Base-by-base conservation (phyloP, 2,888 invertebrate genomes). In the Ophioninae sp. region DNA sequence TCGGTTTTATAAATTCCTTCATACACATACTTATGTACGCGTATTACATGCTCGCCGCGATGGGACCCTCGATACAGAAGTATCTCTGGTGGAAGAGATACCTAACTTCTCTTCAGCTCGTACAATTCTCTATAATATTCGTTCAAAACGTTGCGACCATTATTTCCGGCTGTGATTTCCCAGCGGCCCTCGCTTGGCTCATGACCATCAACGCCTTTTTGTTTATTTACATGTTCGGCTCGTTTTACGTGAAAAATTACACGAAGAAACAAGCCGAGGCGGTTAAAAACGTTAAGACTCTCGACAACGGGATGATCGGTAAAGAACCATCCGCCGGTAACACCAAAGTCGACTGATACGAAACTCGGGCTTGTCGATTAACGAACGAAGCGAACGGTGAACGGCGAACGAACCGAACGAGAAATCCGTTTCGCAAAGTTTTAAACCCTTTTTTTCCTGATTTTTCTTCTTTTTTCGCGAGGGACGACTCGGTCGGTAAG, bases 51-150 rank as follows among this genome's bases (percentile, higher is more conserved):
- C 94, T 98, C 85, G 95, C 98, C 0, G 98, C 97, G 0, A 94
- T 98, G 82, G 98, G 98, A 6, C 98, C 98, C 0, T 94, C 96
- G 87, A 96, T 97, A 91, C 97, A 97, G 92, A 97, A 97, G 91
- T 97, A 96, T 91, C 93, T 98, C 23, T 98, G 98, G 98, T 98
- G 98, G 98, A 98, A 98, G 93, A 97, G 95, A 89, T 97, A 98
- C 92, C 95, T 98, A 89, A 98, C 98, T 6, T 95, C 95, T 75
- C 93, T 98, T 90, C 98, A 98, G 93, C 94, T 98, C 93, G 96
- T 97, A 93, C 97, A 97, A 93, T 97, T 97, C 92, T 93, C 95
- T 89, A 95, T 97, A 64, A 95, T 97, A 90, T 95, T 97, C 90
- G 94, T 95, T 78, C 97, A 97, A 91, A 95, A 96, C 88, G 91